Conservation (phyloP, 2,113 vertebrate species). For the Leiothrix lutea region DNA sequence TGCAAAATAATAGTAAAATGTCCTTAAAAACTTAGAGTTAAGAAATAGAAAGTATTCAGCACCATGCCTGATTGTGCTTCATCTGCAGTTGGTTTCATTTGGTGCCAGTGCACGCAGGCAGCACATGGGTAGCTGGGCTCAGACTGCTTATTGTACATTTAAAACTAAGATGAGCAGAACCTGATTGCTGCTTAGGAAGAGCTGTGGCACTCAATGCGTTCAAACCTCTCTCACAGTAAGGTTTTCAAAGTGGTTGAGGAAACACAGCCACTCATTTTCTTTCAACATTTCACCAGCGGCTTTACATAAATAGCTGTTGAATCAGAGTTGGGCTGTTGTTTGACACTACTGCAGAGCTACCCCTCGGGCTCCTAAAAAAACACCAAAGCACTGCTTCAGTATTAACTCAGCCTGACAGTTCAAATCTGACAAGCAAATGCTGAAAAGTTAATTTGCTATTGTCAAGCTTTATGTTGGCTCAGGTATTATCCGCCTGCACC, state of each 20-base stretch:
- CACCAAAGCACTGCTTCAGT: neutral
- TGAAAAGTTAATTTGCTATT: slow-evolving; percentile 48
- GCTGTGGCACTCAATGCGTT: rapidly evolving
- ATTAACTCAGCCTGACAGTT: slow-evolving; percentile 21
- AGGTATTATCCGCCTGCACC: neutral
- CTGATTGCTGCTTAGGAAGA: neutral
- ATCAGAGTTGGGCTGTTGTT: neutral
- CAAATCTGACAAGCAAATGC: neutral
- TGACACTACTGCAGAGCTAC: neutral
- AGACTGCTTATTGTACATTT: neutral
- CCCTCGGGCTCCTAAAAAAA: neutral
- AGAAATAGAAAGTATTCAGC: neutral
- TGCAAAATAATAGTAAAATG: neutral
- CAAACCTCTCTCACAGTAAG: neutral
- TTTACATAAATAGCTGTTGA: neutral
- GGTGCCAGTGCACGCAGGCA: neutral
- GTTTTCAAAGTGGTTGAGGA: neutral
- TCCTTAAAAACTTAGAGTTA: neutral
- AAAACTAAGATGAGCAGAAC: neutral
- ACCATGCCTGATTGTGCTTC: neutral
- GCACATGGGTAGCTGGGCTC: neutral
- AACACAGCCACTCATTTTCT: neutral
- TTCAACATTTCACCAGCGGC: neutral
- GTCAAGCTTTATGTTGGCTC: slow-evolving; percentile 34
- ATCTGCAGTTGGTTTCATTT: neutral